Conservation (phyloP, 2,888 invertebrate species). For the Hedychridium roseum region DNA sequence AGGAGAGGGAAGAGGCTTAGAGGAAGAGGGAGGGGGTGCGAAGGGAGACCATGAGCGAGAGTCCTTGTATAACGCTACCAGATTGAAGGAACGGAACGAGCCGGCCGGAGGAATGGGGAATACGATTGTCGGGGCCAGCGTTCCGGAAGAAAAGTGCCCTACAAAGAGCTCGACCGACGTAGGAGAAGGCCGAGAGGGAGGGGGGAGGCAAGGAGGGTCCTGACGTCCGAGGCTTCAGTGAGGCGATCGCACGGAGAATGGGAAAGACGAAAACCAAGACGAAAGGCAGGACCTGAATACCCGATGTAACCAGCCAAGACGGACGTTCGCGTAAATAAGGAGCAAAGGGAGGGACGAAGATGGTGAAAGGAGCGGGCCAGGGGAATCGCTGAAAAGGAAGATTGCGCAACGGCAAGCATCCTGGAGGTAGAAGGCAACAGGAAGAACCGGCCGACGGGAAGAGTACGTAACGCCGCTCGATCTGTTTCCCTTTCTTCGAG, state of each 20-base stretch:
- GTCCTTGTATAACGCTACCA: conserved; percentile 49
- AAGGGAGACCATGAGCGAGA: conserved; percentile 9
- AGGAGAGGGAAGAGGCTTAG: not conserved
- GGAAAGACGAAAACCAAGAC: no score
- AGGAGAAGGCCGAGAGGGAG: conserved; percentile 37
- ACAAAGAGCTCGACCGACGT: no score
- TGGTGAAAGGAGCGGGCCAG: no score
- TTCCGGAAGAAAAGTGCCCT: conserved; percentile 59
- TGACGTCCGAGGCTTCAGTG: conserved; percentile 20
- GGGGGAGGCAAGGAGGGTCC: conserved; percentile 15
- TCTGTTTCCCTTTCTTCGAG: not conserved
- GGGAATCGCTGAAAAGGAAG: no score
- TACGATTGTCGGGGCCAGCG: conserved; percentile 59
- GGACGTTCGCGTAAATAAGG: no score
- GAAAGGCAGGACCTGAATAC: no score
- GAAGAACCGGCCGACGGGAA: conserved; percentile 9
- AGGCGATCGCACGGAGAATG: conserved; percentile 19
- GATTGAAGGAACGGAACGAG: conserved; percentile 54
- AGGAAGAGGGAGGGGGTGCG: conserved; percentile 1
- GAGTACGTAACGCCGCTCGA: not conserved
- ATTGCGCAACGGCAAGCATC: no score
- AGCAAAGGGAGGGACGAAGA: no score
- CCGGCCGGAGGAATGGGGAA: conserved; percentile 49
- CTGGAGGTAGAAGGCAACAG: no score
- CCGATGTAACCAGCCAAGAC: no score